Percentiles rank a stretch among this genome's conserved stretches.
Conservation (phyloP, 2,113 vertebrate genomes). For the Pedetes capensis region DNA sequence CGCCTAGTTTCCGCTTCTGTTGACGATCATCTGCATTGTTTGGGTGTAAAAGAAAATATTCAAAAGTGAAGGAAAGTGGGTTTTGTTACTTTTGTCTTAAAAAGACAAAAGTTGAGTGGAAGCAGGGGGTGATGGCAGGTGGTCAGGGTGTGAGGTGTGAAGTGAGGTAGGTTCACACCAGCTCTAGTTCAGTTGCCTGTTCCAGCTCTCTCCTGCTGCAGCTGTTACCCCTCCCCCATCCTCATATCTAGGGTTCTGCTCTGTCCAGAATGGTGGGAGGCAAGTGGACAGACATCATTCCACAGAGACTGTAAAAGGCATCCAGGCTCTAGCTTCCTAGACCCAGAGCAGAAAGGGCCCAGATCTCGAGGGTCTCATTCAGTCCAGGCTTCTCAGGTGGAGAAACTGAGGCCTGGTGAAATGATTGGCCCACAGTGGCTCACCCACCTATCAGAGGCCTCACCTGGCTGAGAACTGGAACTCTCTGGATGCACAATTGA, state of each 20-base stretch:
- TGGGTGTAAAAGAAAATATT: not conserved
- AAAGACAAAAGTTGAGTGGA: not conserved
- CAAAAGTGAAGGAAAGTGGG: not conserved
- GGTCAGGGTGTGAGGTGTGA: not conserved
- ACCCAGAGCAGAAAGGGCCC: not conserved
- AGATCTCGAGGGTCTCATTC: not conserved
- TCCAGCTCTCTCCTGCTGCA: not conserved
- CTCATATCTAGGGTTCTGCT: not conserved
- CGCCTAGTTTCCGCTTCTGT: not conserved
- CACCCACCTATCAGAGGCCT: not conserved
- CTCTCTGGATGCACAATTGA: not conserved
- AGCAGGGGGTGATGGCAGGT: not conserved
- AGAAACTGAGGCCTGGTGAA: not conserved
- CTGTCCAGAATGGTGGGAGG: fast-evolving
- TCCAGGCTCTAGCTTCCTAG: too few species aligned
- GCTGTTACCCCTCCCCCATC: not conserved
- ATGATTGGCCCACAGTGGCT: not conserved
- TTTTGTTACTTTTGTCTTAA: not conserved
- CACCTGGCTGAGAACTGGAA: not conserved
- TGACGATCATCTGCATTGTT: not conserved
- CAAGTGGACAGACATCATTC: not conserved
- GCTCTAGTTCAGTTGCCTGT: not conserved
- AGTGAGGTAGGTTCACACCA: not conserved
- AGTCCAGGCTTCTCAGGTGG: not conserved
- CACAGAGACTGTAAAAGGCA: fast-evolving